These are phyloP conservation scores for Trachurus trachurus DNA, from an alignment of 2,797 vertebrate species.

Conservation along the genomic window DNA sequence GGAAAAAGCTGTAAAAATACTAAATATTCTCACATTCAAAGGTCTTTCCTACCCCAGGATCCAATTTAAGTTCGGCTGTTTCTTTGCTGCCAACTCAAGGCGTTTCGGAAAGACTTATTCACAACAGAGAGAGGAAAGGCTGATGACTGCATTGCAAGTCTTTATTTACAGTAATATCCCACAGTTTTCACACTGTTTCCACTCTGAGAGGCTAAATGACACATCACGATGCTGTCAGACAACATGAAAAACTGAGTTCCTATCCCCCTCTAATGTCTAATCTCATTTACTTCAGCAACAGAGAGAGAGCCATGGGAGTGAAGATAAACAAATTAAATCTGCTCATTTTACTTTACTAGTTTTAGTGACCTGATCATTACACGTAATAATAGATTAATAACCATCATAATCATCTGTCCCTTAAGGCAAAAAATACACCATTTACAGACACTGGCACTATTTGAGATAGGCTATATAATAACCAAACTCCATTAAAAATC, in stretches of 20 bases:
- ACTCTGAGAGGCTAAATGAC: constrained; percentile 23
- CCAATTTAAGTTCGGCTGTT: constrained; percentile 9
- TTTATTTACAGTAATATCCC: constrained; percentile 43
- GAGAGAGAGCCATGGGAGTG: not conserved
- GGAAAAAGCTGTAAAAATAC: not conserved
- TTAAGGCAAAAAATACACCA: not conserved
- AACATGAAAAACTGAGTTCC: constrained; percentile 5
- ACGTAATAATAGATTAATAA: constrained; percentile 2
- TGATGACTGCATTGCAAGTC: constrained; percentile 51
- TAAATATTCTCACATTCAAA: not conserved
- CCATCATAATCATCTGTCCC: not conserved
- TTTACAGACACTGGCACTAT: not conserved
- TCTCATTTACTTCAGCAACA: not conserved
- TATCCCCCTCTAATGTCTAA: not conserved
- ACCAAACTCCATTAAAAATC: not conserved
- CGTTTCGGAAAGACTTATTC: constrained; percentile 52
- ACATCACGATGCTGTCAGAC: constrained; percentile 24
- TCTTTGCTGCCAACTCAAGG: constrained; percentile 20
- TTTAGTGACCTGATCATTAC: not conserved
- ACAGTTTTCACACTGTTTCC: constrained; percentile 39
- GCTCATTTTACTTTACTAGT: not conserved
- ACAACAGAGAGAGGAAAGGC: constrained; percentile 37
- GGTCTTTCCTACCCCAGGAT: not conserved
- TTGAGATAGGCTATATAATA: too few species aligned
- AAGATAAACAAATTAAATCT: not conserved